Base-by-base conservation (phyloP, 2,113 vertebrate species). In the Trichechus manatus region DNA sequence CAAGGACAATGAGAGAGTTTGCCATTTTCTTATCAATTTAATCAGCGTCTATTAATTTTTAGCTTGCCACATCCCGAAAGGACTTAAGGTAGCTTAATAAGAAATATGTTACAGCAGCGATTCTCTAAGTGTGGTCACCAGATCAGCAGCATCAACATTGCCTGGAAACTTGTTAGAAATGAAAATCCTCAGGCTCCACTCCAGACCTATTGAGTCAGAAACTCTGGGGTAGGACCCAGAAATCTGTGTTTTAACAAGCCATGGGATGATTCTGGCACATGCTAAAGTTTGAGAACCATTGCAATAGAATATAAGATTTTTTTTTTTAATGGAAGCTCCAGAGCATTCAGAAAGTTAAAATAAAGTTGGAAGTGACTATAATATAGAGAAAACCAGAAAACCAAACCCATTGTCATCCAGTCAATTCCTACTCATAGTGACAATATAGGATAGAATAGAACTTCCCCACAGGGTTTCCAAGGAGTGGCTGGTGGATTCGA, bases 11-110 rank as follows among this genome's bases (percentile, higher is more conserved):
- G 44, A 88, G 72, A 85, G 50, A 53, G 59, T 36, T 93, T 85
- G 89, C 87, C 59, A 97, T 94, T 93, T 95, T 94, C 63, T 89
- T 95, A 74, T 56, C 61, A 92, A 64, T 42, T 77, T 95, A 91
- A 91, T 86, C 79, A 92, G 79, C 20, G 0, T 74, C 92, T 94
- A 87, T 95, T 97, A 93, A 90, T 90, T 95, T 97, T 79, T 86
- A 78, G 15, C 77, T 56, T 68, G 81, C 59, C 22, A 95, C 63
- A 83, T 91, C 83, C 66, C 56, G 42, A 78, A 78, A 64, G 44
- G 39, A 79, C 56, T 89, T 80, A 64, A 93, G 79, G 47, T 59
- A 61, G 31, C 56, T 95, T 13, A 66, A 42, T 72, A 93, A 74
- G 22, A 96, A 59, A 66, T 25, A 11, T 9, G 22, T 63, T 39